Base-by-base conservation (phyloP, 2,797 vertebrate species). In the Avahi laniger region DNA sequence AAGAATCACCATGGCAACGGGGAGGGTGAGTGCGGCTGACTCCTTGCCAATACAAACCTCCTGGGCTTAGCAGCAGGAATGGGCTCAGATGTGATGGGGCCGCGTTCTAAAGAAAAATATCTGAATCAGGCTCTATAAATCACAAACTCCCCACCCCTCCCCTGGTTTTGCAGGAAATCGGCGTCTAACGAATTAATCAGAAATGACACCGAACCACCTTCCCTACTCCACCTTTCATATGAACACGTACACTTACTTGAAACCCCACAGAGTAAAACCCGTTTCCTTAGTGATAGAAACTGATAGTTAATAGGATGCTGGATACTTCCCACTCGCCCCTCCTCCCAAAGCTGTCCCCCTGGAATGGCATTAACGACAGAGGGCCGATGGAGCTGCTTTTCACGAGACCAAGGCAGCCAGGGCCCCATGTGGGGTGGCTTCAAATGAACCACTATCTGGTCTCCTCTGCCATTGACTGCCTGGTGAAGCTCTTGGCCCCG, bases 41-140 rank as follows among this genome's bases (percentile, higher is more conserved):
- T 81, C 43, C 35, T 81, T 81, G 92, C 92, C 97, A 96, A 96
- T 18, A 93, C 38, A 95, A 96, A 95, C 90, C 95, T 95, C 95
- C 78, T 5, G 59, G 81, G 92, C 46, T 97, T 75, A 88, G 73
- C 61, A 35, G 48, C 72, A 22, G 78, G 46, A 93, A 93, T 73
- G 91, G 95, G 85, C 65, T 83, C 79, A 75, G 94, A 97, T 83
- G 92, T 2, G 11, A 82, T 57, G 43, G 57, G 26, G 30, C 83
- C 35, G 46, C 4, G 50, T 93, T 95, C 87, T 97, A 52, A 96
- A 94, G 91, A 80, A 94, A 95, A 95, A 81, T 41, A 79, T 84
- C 93, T 91, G 78, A 93, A 79, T 0, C 18, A 18, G 70, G 57
- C 89, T 89, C 88, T 88, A 93, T 80, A 90, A 92, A 89, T 73